Base-by-base conservation (phyloP, 1,140 invertebrate genomes). In the Drosophila albomicans region DNA sequence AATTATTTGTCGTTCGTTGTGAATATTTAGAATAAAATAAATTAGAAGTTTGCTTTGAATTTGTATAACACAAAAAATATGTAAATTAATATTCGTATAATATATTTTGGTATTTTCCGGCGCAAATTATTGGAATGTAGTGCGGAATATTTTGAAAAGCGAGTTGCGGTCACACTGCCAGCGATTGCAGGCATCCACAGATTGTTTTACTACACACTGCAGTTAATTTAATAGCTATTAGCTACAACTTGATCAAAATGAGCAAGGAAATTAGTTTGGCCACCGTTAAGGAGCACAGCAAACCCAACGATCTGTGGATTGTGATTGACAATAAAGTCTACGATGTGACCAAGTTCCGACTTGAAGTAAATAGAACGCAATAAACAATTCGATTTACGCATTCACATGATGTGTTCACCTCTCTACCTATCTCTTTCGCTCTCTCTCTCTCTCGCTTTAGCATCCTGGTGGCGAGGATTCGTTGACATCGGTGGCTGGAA, bases 391-490 rank as follows among this genome's bases (percentile, higher is more conserved):
- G 1, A 30, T 13, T 30, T 11, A 52, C 49, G 49, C n/a, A 28
- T 28, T 52, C 13, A 48, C 16, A 13, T 48, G 45, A 48, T 1
- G 13, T 51, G 20, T 25, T 25, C 20, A 25, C 20, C 3, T 5
- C 8, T 7, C 20, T 28, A 16, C 16, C 7, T 10, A 25, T 25
- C 8, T 13, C 25, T 5, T 77, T 7, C 30, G 5, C 30, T 32
- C 30, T 32, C 30, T 32, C 30, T 32, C 30, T 7, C 35, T 10
- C 35, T 38, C 10, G 6, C 35, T 32, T 59, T 54, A 95, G 96
- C 97, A 98, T 94, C 97, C 97, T 77, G 97, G 97, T 46, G 97
- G 97, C 46, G 96, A 96, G 91, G 96, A 98, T 74, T 94, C 97
- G 3, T 92, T 98, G 5, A 79, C 97, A 35, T 96, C 98, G 76